A percentile compares a stretch with the other conserved stretches of the same genome.
Evolutionary conservation across 2,888 invertebrate species (phyloP).

Genomic region (Periphyllus acericola): DNA sequence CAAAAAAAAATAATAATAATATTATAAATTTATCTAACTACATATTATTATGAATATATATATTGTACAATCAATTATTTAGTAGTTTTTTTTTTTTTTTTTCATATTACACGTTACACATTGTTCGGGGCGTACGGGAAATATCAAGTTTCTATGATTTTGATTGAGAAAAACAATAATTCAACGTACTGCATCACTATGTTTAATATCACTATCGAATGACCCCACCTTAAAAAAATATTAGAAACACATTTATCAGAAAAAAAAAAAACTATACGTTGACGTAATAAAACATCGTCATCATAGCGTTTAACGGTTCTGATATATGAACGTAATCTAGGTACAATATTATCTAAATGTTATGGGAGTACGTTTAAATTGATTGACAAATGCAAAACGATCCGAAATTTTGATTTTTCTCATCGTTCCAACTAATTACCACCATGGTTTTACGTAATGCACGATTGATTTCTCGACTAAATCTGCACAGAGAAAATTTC

Average conservation of each 20-base stretch:
- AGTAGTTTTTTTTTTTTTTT: conserved; percentile 7
- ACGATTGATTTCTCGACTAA: too few species aligned
- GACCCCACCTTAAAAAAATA: background rate
- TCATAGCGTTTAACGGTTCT: background rate
- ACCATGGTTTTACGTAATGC: too few species aligned
- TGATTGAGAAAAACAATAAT: background rate
- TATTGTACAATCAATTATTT: conserved; percentile 49
- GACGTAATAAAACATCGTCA: background rate
- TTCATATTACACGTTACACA: conserved; percentile 30
- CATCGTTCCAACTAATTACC: too few species aligned
- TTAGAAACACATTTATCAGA: background rate
- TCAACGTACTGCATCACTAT: background rate
- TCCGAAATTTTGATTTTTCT: too few species aligned
- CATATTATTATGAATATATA: conserved; percentile 13
- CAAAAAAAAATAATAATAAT: conserved; percentile 9
- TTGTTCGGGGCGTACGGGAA: background rate
- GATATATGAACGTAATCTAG: background rate
- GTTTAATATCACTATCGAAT: background rate
- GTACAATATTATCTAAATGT: background rate
- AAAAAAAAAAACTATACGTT: background rate
- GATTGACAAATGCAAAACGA: background rate
- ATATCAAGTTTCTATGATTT: background rate
- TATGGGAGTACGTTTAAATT: background rate
- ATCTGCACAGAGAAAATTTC: too few species aligned
- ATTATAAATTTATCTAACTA: conserved; percentile 47